Conservation (phyloP, 2,888 invertebrate species). For the Epirrhoe tristata region DNA sequence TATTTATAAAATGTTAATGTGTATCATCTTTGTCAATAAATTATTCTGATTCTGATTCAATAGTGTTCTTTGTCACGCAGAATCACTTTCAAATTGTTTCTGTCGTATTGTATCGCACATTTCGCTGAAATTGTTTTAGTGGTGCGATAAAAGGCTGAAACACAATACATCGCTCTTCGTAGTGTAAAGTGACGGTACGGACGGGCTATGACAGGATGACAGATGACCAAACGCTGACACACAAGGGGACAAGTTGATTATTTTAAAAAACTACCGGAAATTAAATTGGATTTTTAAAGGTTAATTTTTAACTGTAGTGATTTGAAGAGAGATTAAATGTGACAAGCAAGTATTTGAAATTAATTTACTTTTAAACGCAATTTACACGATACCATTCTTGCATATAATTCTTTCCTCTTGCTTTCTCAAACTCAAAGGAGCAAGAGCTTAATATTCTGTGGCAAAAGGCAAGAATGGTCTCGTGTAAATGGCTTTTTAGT, state of each 20-base stretch:
- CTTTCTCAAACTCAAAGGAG: no score
- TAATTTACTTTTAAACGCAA: no score
- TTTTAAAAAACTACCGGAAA: conserved; percentile 5
- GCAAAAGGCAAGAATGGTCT: no score
- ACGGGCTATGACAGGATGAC: conserved; percentile 17
- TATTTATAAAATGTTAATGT: no score
- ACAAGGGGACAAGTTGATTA: conserved; percentile 2
- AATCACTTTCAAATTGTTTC: not conserved
- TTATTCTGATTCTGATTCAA: no score
- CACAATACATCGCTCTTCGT: conserved; percentile 11
- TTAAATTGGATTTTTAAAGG: not conserved
- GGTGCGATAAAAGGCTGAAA: not conserved
- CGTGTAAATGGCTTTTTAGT: no score
- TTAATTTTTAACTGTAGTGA: not conserved
- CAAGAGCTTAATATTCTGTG: no score
- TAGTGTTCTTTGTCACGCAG: no score
- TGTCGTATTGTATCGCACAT: not conserved
- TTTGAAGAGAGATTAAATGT: not conserved
- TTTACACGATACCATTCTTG: no score
- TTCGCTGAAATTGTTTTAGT: not conserved
- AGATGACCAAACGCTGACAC: conserved; percentile 5
- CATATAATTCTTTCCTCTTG: no score
- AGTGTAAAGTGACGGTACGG: conserved; percentile 8
- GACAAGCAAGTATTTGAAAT: no score
- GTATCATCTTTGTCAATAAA: no score